Conservation (phyloP, 2,888 invertebrate genomes). For the Diplolepis rosae region DNA sequence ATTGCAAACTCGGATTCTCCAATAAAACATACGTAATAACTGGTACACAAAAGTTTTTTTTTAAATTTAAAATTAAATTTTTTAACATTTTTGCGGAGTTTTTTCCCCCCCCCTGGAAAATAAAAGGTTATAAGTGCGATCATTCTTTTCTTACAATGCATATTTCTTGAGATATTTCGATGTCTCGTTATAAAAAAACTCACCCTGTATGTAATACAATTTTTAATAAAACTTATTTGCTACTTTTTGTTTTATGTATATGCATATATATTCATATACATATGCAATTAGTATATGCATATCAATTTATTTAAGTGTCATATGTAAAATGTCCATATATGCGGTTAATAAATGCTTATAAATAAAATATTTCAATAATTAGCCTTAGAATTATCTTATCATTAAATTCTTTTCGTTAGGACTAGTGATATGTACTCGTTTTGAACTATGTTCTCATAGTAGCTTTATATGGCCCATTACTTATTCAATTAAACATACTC, state of each 20-base stretch:
- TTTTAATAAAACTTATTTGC: conserved; percentile 42
- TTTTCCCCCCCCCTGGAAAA: no score
- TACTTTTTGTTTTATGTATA: conserved; percentile 43
- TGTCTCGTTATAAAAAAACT: no score
- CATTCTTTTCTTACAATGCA: no score
- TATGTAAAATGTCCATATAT: conserved; percentile 40
- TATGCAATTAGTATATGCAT: conserved; percentile 54
- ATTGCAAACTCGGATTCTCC: no score
- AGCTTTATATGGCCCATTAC: conserved; percentile 45
- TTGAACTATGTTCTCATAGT: conserved; percentile 55
- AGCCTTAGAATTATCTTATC: neutral
- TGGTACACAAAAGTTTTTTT: no score
- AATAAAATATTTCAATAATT: conserved; percentile 50
- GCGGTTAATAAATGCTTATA: conserved; percentile 59
- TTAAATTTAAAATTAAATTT: no score
- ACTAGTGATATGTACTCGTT: conserved; percentile 68
- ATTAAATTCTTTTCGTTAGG: conserved; percentile 41
- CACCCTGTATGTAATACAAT: no score
- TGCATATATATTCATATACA: conserved; percentile 43
- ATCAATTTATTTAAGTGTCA: conserved; percentile 61
- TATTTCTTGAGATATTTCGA: no score
- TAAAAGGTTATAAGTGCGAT: no score
- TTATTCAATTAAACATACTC: neutral
- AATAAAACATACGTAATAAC: no score
- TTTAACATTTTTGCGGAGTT: no score